Evolutionary conservation across 2,113 vertebrate species (phyloP), one percentile per base, ranked within the genome.

Genomic region (Eurypyga helias): DNA sequence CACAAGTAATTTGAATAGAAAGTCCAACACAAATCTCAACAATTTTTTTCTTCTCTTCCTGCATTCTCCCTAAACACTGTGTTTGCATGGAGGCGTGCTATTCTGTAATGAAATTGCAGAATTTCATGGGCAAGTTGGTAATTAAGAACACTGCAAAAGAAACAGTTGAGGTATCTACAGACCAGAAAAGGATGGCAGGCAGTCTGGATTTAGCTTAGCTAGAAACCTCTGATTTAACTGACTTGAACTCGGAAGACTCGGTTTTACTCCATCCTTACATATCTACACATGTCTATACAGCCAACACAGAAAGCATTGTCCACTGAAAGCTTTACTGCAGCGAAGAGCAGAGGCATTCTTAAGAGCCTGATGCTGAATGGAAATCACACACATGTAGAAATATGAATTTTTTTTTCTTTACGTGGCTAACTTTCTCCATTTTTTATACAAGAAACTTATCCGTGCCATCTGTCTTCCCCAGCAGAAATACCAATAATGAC

Each of bases 41-140:
- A 80, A 85, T 77, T 86, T 81, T 49, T 29, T 75, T 94, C 78
- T 81, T 55, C 77, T 67, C 60, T 96, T 92, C 71, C 89, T 89
- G 46, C 29, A 88, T 77, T 57, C 54, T 58, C 13, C 28, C 58
- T 89, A 77, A 93, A 72, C 34, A 25, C 31, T 61, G 52, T 26
- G 29, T 52, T 87, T 95, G 41, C 23, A 34, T 13, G 7, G 19
- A 85, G 41, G 24, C 5, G 0, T 45, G 58, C 75, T 17, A 38
- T 46, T 92, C 57, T 75, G 25, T 71, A 81, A 78, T 19, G 33
- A 62, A 87, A 87, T 20, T 15, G 54, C 38, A 81, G 43, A 17
- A 8, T 25, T 77, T 83, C 41, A 34, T 18, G 13, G 49, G 45
- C n/a, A 83, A 89, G 10, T 29, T 57, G 17, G 54, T 60, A 58